Evolutionary conservation across 1,140 invertebrate species (phyloP), one percentile per base, ranked within the genome.

Genomic region (Drosophila kepulauana): DNA sequence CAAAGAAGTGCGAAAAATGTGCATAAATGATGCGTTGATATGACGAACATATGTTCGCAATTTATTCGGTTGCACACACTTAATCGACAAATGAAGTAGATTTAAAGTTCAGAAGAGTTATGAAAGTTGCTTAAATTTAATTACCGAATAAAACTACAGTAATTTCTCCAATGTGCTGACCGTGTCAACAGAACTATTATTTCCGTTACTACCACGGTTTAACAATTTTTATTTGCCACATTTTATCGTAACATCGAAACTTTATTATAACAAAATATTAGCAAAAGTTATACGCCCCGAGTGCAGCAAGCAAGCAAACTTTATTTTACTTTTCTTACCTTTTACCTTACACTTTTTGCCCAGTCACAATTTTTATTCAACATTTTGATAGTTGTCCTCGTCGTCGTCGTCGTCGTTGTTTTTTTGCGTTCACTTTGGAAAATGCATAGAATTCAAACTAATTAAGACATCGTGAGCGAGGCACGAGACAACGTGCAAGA

Each of bases 221-320:
- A 79, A 77, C 84, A 77, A 77, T 89, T 88, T 88, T 78, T 81
- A 89, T 88, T 88, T 80, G 80, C 80, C 84, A 89, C 85, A 88
- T 80, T 89, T 87, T 80, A 88, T 88, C 79, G 74, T 25, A 48
- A 71, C 73, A 87, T 81, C 67, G 69, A 84, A 87, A 88, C 75
- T 88, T 88, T 82, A 51, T 62, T 79, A 86, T 84, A 88, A 81
- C 85, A 80, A 89, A 88, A 89, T 81, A 89, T 88, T 88, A 80
- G 63, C 65, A 80, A 88, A 25, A 88, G 84, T 88, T 88, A 88
- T 88, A 25, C 20, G 80, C 59, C 82, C 81, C 72, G 78, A 78
- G 69, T 80, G 35, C 35, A 38, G 35, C 35, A 38, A 25, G 20
- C 20, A 4, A 25, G 77, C 54, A 82, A 87, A 86, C 73, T 57